These are phyloP conservation scores for Trichacis sp. DNA, from an alignment of 2,888 invertebrate species.

Conservation along the genomic window DNA sequence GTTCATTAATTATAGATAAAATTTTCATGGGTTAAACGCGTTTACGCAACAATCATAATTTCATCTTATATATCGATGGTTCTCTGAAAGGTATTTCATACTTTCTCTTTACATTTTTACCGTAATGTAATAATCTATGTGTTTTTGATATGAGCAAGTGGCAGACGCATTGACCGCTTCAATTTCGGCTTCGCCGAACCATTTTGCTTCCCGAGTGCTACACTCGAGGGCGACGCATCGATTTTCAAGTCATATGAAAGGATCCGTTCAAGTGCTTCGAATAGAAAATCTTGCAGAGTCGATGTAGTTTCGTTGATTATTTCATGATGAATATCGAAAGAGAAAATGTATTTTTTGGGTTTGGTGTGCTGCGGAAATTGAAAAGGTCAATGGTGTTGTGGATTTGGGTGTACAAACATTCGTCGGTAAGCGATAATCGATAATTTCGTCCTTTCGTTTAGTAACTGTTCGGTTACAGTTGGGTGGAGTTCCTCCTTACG, in stretches of 20 bases:
- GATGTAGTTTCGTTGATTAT: neutral
- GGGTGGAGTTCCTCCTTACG: conserved; percentile 57
- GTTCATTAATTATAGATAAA: conserved; percentile 28
- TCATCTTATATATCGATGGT: conserved; percentile 6
- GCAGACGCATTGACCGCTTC: conserved; percentile 59
- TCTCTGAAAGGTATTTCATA: conserved; percentile 14
- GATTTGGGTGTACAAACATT: conserved; percentile 24
- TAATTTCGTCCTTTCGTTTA: conserved; percentile 13
- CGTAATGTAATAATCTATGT: conserved; percentile 19
- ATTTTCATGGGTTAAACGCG: conserved; percentile 15
- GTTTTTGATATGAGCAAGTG: conserved; percentile 64
- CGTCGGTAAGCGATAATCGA: conserved; percentile 18
- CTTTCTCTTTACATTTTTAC: conserved; percentile 26
- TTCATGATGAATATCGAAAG: too few species aligned
- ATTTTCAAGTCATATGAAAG: too few species aligned
- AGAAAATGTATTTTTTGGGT: neutral
- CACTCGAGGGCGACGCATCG: conserved; percentile 18
- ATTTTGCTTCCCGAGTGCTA: conserved; percentile 14
- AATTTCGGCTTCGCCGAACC: conserved; percentile 43
- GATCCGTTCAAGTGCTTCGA: too few species aligned
- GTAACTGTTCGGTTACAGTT: conserved; percentile 23
- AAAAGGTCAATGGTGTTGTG: conserved; percentile 49
- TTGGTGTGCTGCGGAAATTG: conserved; percentile 40
- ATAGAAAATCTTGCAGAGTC: neutral
- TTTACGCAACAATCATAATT: conserved; percentile 11